Evolutionary conservation across 2,888 invertebrate species (phyloP), one percentile per base, ranked within the genome.

Genomic region (Scrobipalpa atriplicella): DNA sequence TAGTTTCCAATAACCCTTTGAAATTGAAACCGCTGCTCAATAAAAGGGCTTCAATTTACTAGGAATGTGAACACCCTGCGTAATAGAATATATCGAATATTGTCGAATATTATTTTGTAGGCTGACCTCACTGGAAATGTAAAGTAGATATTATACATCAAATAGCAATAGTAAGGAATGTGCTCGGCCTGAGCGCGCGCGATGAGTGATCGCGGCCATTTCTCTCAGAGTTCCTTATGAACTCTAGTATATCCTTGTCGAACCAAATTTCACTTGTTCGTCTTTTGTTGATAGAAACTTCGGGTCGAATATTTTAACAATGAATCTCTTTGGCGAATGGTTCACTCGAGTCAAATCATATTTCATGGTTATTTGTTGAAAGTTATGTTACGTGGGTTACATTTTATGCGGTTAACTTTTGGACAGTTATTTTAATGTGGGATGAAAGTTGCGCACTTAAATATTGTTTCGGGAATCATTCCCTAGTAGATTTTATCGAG

Each of bases 191-290:
- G 82, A 80, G 39, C 2, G 39, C 47, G 47, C 77, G 81, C 74
- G 80, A 78, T 89, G 89, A 90, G 80, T 89, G 86, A 90, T 89
- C 83, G 73, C 72, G 72, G 78, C 77, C 81, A 86, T 90, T 85
- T 77, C 80, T 90, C 87, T 82, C 74, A 72, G 72, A 75, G 79
- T 78, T 85, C 81, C 85, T 87, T 87, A 88, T 88, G 87, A 88
- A 88, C 85, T 84, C 81, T 81, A 85, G 81, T 89, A 86, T 84
- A 87, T 89, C 83, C 80, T 75, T 82, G 85, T 85, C 86, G 83
- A 87, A 87, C 86, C 75, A 83, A 86, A 85, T 86, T 87, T 86
- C 81, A 84, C 85, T 88, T 83, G 80, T 82, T 82, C 78, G 70
- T 72, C 69, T 77, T 78, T 73, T 72, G 73, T 75, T 78, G 80